Conservation (phyloP, 2,113 vertebrate genomes). For the Xiphias gladius region DNA sequence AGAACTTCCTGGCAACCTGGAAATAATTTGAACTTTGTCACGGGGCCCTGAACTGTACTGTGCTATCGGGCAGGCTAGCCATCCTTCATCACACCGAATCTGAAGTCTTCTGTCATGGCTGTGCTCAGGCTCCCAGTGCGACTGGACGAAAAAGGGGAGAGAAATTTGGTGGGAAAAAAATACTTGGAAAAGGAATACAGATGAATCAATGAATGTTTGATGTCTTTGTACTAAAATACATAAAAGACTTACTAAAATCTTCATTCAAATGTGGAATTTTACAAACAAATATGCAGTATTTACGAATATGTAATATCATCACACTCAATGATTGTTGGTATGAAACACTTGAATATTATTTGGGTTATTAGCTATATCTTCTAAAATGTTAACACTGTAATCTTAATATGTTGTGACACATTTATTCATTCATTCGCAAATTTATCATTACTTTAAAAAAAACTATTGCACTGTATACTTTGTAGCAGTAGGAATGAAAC, state of each 20-base stretch:
- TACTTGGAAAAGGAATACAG: not conserved
- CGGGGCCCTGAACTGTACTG: slow-evolving; percentile 58
- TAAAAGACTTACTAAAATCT: too few species aligned
- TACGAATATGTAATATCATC: not conserved
- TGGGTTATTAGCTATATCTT: too few species aligned
- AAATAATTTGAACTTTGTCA: slow-evolving; percentile 80
- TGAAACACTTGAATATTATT: not conserved
- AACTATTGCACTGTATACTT: not conserved
- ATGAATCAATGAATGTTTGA: slow-evolving; percentile 4
- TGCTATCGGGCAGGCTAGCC: slow-evolving; percentile 46
- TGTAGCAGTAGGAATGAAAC: slow-evolving; percentile 3
- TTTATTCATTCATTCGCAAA: not conserved
- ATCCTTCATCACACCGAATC: slow-evolving; percentile 70
- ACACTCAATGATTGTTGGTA: not conserved
- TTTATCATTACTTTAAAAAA: not conserved
- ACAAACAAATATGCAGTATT: not conserved
- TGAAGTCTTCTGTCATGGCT: slow-evolving; percentile 69
- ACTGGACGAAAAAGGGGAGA: slow-evolving; percentile 6
- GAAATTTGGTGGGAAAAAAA: not conserved
- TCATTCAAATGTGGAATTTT: not conserved
- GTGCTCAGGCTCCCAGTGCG: slow-evolving; percentile 20
- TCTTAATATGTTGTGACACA: not conserved
- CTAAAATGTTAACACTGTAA: not conserved
- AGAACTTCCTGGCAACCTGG: slow-evolving; percentile 63
- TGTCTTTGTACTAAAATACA: not conserved